These are phyloP conservation scores for Zygaena filipendulae DNA, from an alignment of 2,888 invertebrate species.

Conservation along the genomic window DNA sequence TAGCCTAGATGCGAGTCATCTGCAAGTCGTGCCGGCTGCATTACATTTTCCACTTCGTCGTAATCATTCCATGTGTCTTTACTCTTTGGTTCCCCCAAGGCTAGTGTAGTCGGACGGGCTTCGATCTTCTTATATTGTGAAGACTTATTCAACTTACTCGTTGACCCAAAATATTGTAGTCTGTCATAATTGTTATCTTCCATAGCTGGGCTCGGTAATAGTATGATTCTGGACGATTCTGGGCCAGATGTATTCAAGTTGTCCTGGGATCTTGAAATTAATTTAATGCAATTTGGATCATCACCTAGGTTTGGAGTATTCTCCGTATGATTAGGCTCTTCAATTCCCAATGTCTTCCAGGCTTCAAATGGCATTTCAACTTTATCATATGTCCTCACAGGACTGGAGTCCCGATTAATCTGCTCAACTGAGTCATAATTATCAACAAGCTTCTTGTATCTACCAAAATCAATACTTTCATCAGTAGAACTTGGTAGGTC, in stretches of 20 bases:
- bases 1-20: constrained; percentile 86
- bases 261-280: constrained; percentile 62
- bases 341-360: constrained; percentile 83
- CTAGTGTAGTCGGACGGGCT: constrained; percentile 66
- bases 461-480: constrained; percentile 57
- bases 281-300: constrained; percentile 54
- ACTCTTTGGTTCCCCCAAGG: constrained; percentile 45
- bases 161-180: constrained; percentile 83
- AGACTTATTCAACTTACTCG: constrained; percentile 74
- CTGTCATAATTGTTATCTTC: constrained; percentile 79
- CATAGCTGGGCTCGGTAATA: constrained; percentile 55
- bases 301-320: constrained; percentile 56
- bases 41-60: constrained; percentile 77
- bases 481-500: constrained; percentile 44
- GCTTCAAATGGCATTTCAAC: constrained; percentile 82
- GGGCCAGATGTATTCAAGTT: constrained; percentile 54
- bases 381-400: constrained; percentile 74
- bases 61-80: constrained; percentile 77
- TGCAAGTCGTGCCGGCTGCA: constrained; percentile 77
- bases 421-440: constrained; percentile 61
- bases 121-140: constrained; percentile 76
- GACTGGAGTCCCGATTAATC: constrained; percentile 55
- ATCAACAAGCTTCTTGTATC: constrained; percentile 64
- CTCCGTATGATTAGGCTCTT: constrained; percentile 79
- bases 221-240: constrained; percentile 65